These are phyloP conservation scores for Chelonus insularis DNA, from an alignment of 1,140 invertebrate genomes.

Conservation along the genomic window DNA sequence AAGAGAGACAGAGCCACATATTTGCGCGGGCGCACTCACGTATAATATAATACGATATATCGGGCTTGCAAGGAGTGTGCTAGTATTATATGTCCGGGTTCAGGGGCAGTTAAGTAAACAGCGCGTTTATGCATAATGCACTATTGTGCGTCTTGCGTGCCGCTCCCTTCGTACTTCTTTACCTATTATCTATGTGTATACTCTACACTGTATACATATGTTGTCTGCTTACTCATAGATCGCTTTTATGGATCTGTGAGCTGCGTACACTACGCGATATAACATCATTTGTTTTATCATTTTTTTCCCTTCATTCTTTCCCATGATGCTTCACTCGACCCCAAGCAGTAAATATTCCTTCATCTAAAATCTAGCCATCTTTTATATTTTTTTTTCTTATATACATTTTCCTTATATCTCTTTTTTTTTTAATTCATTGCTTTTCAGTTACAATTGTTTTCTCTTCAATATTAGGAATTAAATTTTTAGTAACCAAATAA, in stretches of 20 bases:
- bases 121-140: constrained; percentile 33
- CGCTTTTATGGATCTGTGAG: background rate
- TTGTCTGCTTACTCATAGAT: constrained; percentile 3
- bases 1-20: constrained; percentile 4
- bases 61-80: constrained; percentile 19
- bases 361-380: no score
- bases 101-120: constrained; percentile 33
- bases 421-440: no score
- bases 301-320: constrained; percentile 9
- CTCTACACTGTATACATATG: background rate
- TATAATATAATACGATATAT: constrained; percentile 20
- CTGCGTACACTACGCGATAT: background rate
- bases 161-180: constrained; percentile 2
- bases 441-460: no score
- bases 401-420: no score
- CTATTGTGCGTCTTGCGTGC: constrained; percentile 32
- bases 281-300: background rate
- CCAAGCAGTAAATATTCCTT: no score
- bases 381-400: no score
- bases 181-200: constrained; percentile 1
- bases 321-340: no score
- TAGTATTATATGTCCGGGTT: constrained; percentile 39
- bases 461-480: no score
- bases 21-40: background rate
- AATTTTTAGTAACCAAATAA: no score